A percentile compares a stretch with the other conserved stretches of the same genome.
These are phyloP conservation scores for Cephus runcator DNA, from an alignment of 2,888 invertebrate species.

Conservation along the genomic window DNA sequence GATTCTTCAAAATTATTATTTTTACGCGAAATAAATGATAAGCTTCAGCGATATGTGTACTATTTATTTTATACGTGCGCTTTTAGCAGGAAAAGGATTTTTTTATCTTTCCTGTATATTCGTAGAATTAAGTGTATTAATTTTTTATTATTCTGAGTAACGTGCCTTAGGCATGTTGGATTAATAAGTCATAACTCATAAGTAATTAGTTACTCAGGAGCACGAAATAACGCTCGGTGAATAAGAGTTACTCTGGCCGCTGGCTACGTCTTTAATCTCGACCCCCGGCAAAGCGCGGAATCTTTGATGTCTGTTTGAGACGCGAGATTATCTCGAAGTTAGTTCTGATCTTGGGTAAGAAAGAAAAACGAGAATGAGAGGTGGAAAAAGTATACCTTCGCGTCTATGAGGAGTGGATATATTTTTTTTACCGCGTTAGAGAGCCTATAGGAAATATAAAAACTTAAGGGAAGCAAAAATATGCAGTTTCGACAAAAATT, in stretches of 20 bases:
- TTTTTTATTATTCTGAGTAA: background rate
- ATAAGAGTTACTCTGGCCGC: slow-evolving; percentile 2
- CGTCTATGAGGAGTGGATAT: background rate
- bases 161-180: background rate
- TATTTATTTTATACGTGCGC: background rate
- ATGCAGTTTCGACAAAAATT: background rate
- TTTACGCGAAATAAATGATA: background rate
- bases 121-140: background rate
- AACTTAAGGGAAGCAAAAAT: background rate
- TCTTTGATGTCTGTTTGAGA: slow-evolving; percentile 8
- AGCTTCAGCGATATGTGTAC: background rate
- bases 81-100: background rate
- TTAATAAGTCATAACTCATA: slow-evolving; percentile 2
- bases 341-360: background rate
- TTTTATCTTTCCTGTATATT: background rate
- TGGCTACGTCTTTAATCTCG: slow-evolving; percentile 8
- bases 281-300: background rate
- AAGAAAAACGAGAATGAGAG: background rate
- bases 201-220: slow-evolving; percentile 1
- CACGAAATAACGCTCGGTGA: background rate
- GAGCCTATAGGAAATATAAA: background rate
- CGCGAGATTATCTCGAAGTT: background rate
- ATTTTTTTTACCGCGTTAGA: background rate
- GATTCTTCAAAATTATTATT: background rate
- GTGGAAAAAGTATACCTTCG: background rate